Evolutionary conservation across 1,140 invertebrate species (phyloP).

Genomic region (Tribolium madens): DNA sequence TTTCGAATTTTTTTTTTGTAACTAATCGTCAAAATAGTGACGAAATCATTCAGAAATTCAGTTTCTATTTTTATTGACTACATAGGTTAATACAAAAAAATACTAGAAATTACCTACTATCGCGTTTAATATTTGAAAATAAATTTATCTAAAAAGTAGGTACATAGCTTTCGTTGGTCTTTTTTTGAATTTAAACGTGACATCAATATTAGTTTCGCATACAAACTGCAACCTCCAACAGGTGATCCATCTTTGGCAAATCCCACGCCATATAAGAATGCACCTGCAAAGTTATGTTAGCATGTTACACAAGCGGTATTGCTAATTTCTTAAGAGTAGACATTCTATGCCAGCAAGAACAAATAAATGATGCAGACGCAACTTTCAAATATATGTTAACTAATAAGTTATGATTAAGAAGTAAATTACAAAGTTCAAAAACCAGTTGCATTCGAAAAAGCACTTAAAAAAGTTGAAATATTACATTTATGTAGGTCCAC

Average conservation of each 20-base stretch:
- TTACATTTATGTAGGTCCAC: conserved; percentile 11
- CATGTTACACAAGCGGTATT: conserved; percentile 6
- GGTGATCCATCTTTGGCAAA: neutral
- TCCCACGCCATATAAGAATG: conserved; percentile 1
- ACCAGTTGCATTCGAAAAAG: conserved; percentile 12
- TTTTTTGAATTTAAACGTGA: neutral
- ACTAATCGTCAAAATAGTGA: too few species aligned
- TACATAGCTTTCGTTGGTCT: too few species aligned
- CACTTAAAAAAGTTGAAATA: neutral
- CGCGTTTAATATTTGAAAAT: too few species aligned
- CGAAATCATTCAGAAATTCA: too few species aligned
- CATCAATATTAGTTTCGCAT: neutral
- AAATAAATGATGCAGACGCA: conserved; percentile 30
- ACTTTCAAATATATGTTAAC: conserved; percentile 31
- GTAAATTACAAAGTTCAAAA: conserved; percentile 32
- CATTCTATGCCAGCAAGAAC: conserved; percentile 14
- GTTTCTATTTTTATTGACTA: too few species aligned
- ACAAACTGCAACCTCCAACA: neutral
- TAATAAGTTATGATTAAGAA: conserved; percentile 30
- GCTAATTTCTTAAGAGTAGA: conserved; percentile 29
- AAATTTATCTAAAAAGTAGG: too few species aligned
- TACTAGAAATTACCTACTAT: too few species aligned
- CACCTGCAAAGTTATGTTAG: conserved; percentile 4
- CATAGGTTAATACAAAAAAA: too few species aligned
- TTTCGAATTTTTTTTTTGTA: too few species aligned